Percentiles rank a stretch among this genome's conserved stretches.
phyloP scores from a whole-genome alignment of 92 coral and sea anemone genomes.

The Palythoa heliodiscus region DNA sequence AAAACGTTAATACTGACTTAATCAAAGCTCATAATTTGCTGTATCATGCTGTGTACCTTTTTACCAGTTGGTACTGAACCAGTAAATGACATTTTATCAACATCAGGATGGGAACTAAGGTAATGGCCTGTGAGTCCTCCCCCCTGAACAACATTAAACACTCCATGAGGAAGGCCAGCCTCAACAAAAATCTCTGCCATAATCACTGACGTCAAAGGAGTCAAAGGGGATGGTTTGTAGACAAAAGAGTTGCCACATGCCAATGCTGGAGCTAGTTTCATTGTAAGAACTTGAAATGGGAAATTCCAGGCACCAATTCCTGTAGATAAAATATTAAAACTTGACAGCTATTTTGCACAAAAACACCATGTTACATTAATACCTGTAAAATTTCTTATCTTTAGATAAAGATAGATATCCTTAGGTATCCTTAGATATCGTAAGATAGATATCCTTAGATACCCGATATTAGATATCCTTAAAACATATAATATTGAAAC shows the following conservation, averaged over 20 bases:
- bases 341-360: too few species aligned
- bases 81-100: conserved; percentile 92
- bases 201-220: conserved; percentile 83
- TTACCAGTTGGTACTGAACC: conserved; percentile 94
- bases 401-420: too few species aligned
- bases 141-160: conserved; percentile 88
- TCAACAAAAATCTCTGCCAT: conserved; percentile 90
- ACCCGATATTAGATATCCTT: too few species aligned
- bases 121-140: conserved; percentile 85
- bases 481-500: too few species aligned
- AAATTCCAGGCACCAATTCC: conserved; percentile 99
- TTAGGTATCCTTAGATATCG: too few species aligned
- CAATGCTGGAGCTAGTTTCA: conserved; percentile 95
- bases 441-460: too few species aligned
- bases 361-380: background rate
- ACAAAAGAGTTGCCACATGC: conserved; percentile 96
- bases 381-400: background rate
- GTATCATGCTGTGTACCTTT: conserved; percentile 55
- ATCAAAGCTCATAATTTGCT: background rate
- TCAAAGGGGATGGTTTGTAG: conserved; percentile 93
- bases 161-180: conserved; percentile 89
- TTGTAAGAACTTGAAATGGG: conserved; percentile 86
- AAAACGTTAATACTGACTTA: too few species aligned
- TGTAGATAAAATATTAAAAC: conserved; percentile 22
- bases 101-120: conserved; percentile 77